A percentile compares a stretch with the other conserved stretches of the same genome.
These are phyloP conservation scores for Mystacornis crossleyi DNA, from an alignment of 2,113 vertebrate species.

Conservation along the genomic window DNA sequence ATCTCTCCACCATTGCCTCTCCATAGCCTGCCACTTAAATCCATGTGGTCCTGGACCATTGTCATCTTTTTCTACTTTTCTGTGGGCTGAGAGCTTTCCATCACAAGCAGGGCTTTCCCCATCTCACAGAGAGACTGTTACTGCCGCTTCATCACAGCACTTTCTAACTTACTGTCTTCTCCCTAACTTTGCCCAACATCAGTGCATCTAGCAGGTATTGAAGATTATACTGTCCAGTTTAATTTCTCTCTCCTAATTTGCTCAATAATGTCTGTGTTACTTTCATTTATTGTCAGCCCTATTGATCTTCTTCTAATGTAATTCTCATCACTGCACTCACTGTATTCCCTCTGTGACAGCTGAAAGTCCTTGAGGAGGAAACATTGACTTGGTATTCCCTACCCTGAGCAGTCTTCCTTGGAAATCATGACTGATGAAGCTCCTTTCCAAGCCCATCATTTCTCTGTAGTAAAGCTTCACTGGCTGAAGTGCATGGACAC, in stretches of 20 bases:
- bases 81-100: not conserved
- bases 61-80: not conserved
- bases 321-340: constrained; percentile 65
- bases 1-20: not conserved
- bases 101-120: not conserved
- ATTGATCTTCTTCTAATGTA: constrained; percentile 73
- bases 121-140: not conserved
- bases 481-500: not conserved
- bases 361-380: constrained; percentile 67
- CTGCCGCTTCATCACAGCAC: not conserved
- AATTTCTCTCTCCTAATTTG: constrained; percentile 71
- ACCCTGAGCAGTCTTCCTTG: not conserved
- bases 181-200: constrained; percentile 34
- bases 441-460: not conserved
- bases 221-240: constrained; percentile 60
- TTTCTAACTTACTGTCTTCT: constrained; percentile 19
- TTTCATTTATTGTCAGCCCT: constrained; percentile 73
- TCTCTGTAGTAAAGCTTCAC: not conserved
- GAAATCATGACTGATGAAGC: constrained; percentile 25
- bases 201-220: constrained; percentile 30
- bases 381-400: constrained; percentile 27
- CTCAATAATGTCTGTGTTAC: constrained; percentile 71
- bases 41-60: not conserved
- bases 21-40: not conserved
- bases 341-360: constrained; percentile 59